A percentile compares a stretch with the other conserved stretches of the same genome.
Evolutionary conservation across 92 coral and sea anemone genomes (phyloP).

Genomic region (Diadumene lineata): DNA sequence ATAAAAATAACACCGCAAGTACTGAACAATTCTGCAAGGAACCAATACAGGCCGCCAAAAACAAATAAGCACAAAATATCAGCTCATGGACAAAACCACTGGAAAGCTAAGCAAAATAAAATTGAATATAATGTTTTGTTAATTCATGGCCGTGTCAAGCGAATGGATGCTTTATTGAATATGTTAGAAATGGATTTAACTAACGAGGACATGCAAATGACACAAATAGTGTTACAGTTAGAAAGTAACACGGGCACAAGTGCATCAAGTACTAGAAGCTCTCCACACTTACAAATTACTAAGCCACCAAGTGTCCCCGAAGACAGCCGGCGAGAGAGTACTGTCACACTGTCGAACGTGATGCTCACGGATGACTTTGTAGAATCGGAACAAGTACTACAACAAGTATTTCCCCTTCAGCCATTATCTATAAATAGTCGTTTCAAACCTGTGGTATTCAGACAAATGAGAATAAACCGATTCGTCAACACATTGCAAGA

Average conservation of each 20-base stretch:
- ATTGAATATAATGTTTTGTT: neutral
- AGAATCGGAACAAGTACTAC: conserved; percentile 13
- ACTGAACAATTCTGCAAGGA: neutral
- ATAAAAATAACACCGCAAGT: neutral
- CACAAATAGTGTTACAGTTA: conserved; percentile 6
- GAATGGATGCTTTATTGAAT: conserved; percentile 9
- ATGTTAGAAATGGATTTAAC: conserved; percentile 18
- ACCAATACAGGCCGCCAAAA: neutral
- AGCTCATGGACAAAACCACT: neutral
- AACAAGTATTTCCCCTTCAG: conserved; percentile 28
- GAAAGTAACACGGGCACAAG: neutral
- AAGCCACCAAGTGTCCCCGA: neutral
- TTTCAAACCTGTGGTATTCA: conserved; percentile 33
- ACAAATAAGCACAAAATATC: neutral
- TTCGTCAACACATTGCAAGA: neutral
- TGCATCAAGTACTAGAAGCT: neutral
- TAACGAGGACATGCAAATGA: conserved; percentile 20
- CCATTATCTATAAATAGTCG: conserved; percentile 3
- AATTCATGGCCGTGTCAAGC: conserved; percentile 7
- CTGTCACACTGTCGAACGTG: conserved; percentile 3
- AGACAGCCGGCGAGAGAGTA: conserved; percentile 2
- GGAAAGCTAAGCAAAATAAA: neutral
- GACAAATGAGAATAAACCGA: neutral
- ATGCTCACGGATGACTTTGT: neutral
- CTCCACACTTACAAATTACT: neutral